A percentile compares a stretch with the other conserved stretches of the same genome.
These are phyloP conservation scores for Chamaea fasciata DNA, from an alignment of 2,113 vertebrate genomes.

Conservation along the genomic window DNA sequence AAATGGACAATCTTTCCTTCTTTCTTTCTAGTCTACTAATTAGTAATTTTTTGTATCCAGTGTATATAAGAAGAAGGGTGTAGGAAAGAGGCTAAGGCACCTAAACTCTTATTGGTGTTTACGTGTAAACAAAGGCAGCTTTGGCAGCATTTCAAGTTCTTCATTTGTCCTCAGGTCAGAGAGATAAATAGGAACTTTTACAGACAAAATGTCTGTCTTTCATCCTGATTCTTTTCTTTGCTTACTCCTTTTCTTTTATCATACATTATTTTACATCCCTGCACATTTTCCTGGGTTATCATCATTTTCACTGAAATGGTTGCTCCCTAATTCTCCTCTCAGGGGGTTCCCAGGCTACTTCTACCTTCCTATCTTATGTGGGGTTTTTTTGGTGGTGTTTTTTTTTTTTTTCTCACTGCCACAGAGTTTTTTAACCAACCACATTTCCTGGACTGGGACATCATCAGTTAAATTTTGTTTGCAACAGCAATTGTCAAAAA, in stretches of 20 bases:
- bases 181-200: neutral
- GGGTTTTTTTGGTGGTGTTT: fast-evolving
- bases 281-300: neutral
- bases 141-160: constrained; percentile 36
- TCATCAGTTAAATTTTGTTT: constrained; percentile 3
- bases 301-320: neutral
- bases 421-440: neutral
- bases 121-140: neutral
- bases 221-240: neutral
- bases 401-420: neutral
- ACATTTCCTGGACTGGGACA: neutral
- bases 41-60: neutral
- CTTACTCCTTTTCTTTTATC: neutral
- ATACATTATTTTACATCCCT: neutral
- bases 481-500: neutral
- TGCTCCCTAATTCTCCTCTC: neutral
- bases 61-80: neutral
- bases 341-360: neutral
- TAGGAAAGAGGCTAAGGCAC: neutral
- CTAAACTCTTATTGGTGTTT: neutral
- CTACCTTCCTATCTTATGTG: neutral
- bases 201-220: neutral
- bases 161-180: neutral
- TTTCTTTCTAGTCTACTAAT: neutral
- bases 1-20: neutral